Percentiles rank a stretch among this genome's conserved stretches.
phyloP scores from a whole-genome alignment of 2,797 vertebrate species.

The Carapus acus region DNA sequence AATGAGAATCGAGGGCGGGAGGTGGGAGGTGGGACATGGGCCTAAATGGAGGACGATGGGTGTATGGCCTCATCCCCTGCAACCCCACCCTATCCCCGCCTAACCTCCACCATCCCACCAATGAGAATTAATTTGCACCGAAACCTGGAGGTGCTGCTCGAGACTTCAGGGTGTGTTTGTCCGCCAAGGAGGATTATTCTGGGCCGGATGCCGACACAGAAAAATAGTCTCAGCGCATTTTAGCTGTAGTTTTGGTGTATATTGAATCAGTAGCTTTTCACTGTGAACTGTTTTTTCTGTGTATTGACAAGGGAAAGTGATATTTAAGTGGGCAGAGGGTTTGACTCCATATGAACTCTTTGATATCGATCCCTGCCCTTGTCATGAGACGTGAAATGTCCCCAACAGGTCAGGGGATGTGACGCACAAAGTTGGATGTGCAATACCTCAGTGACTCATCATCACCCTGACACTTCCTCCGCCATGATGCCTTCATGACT shows the following conservation, averaged over 20 bases:
- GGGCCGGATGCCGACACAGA: neutral
- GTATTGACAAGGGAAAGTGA: constrained; percentile 18
- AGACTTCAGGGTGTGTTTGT: constrained; percentile 12
- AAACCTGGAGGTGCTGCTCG: constrained; percentile 13
- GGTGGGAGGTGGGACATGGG: constrained; percentile 16
- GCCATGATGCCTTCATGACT: too few species aligned
- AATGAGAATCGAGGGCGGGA: neutral
- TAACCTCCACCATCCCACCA: constrained; percentile 14
- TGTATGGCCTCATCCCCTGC: too few species aligned
- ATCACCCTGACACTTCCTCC: constrained; percentile 27
- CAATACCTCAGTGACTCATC: constrained; percentile 33
- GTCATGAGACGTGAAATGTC: neutral
- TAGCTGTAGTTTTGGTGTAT: constrained; percentile 47
- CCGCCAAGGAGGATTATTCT: neutral
- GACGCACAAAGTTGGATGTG: constrained; percentile 22
- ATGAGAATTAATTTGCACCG: constrained; percentile 27
- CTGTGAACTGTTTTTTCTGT: constrained; percentile 12
- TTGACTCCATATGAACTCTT: neutral
- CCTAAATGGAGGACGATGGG: too few species aligned
- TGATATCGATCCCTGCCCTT: neutral
- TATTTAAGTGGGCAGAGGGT: neutral
- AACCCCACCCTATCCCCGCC: too few species aligned
- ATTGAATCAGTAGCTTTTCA: constrained; percentile 33
- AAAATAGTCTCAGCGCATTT: constrained; percentile 20
- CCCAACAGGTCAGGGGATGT: neutral